Base-by-base conservation (phyloP, 37 sponge, comb jelly and placozoan species). In the Bolinopsis microptera region DNA sequence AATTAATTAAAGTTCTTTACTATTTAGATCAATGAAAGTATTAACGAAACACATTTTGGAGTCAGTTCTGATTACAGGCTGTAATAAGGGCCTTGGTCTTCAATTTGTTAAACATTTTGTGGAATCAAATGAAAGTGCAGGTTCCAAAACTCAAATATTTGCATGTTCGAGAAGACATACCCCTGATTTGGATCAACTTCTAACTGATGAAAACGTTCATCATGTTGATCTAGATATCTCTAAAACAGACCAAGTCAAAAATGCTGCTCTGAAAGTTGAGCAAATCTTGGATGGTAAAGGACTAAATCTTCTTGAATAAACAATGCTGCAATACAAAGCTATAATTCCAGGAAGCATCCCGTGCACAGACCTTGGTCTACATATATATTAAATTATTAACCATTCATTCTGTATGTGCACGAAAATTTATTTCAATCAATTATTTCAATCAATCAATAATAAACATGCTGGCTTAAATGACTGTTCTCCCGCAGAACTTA, bases 291-390 rank as follows among this genome's bases (percentile, higher is more conserved):
- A 40, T 0, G 30, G 24, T 86, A 38, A 86, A 36, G 90, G 80
- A 5, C 35, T 77, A 16, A 86, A 86, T 27, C 24, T 86, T 21
- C 90, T 86, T 16, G n/a, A n/a, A 40, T 86, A 35, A 86, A 86
- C 35, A 86, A 41, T 86, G 90, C 90, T n/a, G 90, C 61, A 27
- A 34, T 40, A 26, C 8, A 39, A 48, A 86, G 90, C 24, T n/a
- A 41, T 22, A n/a, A n/a, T n/a, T n/a, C n/a, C n/a, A n/a, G n/a
- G n/a, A n/a, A n/a, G n/a, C n/a, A n/a, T n/a, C n/a, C n/a, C n/a
- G n/a, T n/a, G n/a, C n/a, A n/a, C n/a, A n/a, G n/a, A n/a, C n/a
- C n/a, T n/a, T n/a, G n/a, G n/a, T n/a, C n/a, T n/a, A n/a, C n/a
- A n/a, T n/a, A n/a, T n/a, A n/a, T n/a, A n/a, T n/a, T n/a, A n/a